These are phyloP conservation scores for Gallinago paraguaiae DNA, from an alignment of 2,113 vertebrate genomes.

Conservation along the genomic window DNA sequence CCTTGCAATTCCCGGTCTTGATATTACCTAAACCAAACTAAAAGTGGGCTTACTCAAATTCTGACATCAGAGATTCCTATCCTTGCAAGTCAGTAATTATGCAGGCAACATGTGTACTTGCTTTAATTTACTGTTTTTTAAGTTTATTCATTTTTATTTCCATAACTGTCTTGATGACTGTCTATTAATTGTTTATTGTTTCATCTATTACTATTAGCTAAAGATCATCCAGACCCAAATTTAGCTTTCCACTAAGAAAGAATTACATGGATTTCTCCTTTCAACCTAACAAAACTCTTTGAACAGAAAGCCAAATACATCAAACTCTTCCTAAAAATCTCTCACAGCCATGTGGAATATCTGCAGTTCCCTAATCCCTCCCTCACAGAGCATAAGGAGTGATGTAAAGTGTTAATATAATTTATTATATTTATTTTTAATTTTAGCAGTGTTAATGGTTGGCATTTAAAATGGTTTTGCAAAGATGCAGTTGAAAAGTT, in stretches of 20 bases:
- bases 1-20: background rate
- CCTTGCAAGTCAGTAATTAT: background rate
- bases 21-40: background rate
- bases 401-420: background rate
- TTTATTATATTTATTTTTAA: background rate
- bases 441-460: background rate
- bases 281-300: slow-evolving; percentile 72
- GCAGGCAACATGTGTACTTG: background rate
- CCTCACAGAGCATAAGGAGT: background rate
- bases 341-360: background rate
- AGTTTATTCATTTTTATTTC: background rate
- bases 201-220: background rate
- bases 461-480: background rate
- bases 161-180: background rate
- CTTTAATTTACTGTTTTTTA: background rate
- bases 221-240: background rate
- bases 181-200: background rate
- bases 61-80: background rate
- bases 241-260: slow-evolving; percentile 70
- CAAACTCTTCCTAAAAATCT: background rate
- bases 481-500: background rate
- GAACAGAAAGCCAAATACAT: slow-evolving; percentile 67
- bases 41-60: background rate
- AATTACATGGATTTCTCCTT: slow-evolving; percentile 69
- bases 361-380: background rate